Evolutionary conservation across 2,888 invertebrate genomes (phyloP), one percentile per base, ranked within the genome.

Genomic region (Alentia gelatinosa): DNA sequence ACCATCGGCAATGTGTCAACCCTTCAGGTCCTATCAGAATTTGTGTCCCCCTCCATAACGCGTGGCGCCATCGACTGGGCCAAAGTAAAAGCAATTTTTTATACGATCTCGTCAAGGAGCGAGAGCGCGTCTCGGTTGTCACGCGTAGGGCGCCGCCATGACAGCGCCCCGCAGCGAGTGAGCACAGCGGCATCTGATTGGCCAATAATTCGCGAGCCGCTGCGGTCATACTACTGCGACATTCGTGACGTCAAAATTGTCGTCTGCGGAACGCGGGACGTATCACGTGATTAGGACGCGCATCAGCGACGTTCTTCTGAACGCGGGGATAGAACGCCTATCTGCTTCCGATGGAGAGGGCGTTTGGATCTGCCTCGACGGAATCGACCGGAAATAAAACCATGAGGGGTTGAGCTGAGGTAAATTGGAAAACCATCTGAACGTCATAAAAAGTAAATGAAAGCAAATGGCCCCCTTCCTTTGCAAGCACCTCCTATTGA

Each of bases 51-150:
- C 68, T 19, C 68, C 30, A 68, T 68, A 30, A 68, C 68, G 68
- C 68, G 19, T 19, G 30, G 30, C 68, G 30, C 68, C 68, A 68
- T 68, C 68, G 68, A 68, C 68, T 68, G 68, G 5, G 26, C 68
- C 33, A 68, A 68, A 68, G 68, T 68, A 68, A 68, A 68, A 68
- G 68, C 68, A 68, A 30, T 68, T 68, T 68, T 68, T 68, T 30
- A 5, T 1, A n/a, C 26, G 4, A 9, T 68, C 68, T n/a, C 26
- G 68, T 68, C n/a, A 68, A 30, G 68, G 68, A 68, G n/a, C 68
- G 68, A 68, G 68, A 68, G 30, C 12, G 12, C 68, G 33, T 30
- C 68, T 68, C 33, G 26, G 68, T 68, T 30, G 68, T 68, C 68
- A 68, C 30, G 26, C 3, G 68, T 30, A 30, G 26, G 30, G 33